These are phyloP conservation scores for Drosophila pseudotakahashii DNA, from an alignment of 2,888 invertebrate species.

Conservation along the genomic window DNA sequence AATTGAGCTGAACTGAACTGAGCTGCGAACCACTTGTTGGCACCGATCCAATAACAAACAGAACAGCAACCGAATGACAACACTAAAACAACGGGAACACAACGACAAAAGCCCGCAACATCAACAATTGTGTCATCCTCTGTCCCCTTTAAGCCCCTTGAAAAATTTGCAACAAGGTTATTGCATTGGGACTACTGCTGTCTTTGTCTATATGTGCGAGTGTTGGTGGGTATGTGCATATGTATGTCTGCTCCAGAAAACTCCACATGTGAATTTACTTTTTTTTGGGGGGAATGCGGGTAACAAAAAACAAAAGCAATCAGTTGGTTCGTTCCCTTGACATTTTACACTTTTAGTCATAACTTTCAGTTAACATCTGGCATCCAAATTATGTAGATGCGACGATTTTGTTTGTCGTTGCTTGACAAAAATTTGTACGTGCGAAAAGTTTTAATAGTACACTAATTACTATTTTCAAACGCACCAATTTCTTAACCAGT, in stretches of 20 bases:
- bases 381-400: conserved; percentile 5
- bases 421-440: no score
- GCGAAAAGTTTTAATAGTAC: conserved; percentile 8
- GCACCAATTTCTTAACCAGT: conserved; percentile 6
- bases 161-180: conserved; percentile 34
- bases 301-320: conserved; percentile 5
- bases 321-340: conserved; percentile 9
- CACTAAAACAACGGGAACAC: conserved; percentile 33
- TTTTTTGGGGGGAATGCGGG: background rate
- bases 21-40: conserved; percentile 74
- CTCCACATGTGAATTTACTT: conserved; percentile 16
- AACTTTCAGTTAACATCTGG: conserved; percentile 16
- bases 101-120: conserved; percentile 28
- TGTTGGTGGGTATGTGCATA: conserved; percentile 3
- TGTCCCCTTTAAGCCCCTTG: conserved; percentile 1
- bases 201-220: conserved; percentile 5
- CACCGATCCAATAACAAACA: conserved; percentile 62
- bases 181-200: conserved; percentile 9
- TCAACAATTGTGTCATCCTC: conserved; percentile 49
- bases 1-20: conserved; percentile 27
- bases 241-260: conserved; percentile 2
- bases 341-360: conserved; percentile 6
- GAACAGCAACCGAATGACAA: conserved; percentile 12
- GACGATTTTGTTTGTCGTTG: background rate
- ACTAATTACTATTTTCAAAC: conserved; percentile 22